These are phyloP conservation scores for Aegypius monachus DNA, from an alignment of 2,113 vertebrate genomes.

Conservation along the genomic window DNA sequence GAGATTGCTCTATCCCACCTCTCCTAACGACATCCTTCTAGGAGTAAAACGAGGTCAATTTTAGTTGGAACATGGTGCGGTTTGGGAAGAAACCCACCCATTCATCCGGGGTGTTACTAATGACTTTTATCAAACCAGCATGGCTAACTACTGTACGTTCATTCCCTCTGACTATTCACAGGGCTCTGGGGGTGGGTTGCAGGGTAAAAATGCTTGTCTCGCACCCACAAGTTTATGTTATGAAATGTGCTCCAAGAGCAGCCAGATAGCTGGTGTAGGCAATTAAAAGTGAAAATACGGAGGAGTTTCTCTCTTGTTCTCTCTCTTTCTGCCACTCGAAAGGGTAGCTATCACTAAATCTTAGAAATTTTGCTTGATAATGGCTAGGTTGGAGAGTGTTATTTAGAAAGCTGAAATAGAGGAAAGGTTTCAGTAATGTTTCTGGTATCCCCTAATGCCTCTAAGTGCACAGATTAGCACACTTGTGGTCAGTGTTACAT, in stretches of 20 bases:
- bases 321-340: neutral
- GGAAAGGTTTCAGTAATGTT: neutral
- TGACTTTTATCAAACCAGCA: neutral
- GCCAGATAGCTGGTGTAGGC: neutral
- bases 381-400: neutral
- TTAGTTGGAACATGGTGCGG: slow-evolving; percentile 29
- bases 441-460: neutral
- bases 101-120: neutral
- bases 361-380: neutral
- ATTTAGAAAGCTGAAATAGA: neutral
- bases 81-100: neutral
- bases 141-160: neutral
- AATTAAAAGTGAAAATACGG: neutral
- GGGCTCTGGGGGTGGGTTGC: neutral
- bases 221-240: neutral
- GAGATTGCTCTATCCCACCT: neutral
- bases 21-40: slow-evolving; percentile 4
- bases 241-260: neutral
- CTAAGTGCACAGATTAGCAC: neutral
- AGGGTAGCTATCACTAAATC: neutral
- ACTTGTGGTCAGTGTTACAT: neutral
- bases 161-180: neutral
- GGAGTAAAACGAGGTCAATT: neutral
- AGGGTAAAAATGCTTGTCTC: neutral
- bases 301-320: neutral